These are phyloP conservation scores for Palythoa grandiflora DNA, from an alignment of 92 coral and sea anemone genomes.

Conservation along the genomic window DNA sequence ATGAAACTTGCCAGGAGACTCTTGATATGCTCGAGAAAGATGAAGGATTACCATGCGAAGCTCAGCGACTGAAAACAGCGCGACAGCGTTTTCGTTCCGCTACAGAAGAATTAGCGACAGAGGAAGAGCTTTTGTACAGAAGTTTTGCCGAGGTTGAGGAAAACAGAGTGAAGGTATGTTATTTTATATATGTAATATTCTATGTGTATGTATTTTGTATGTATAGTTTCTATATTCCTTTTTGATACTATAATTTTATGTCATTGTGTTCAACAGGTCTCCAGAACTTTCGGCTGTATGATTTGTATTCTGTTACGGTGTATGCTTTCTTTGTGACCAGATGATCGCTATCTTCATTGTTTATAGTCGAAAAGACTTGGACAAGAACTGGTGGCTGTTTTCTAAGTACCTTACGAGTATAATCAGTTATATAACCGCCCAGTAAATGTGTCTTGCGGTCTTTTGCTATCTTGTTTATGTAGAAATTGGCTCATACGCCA, in stretches of 20 bases:
- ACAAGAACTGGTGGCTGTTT: constrained; percentile 18
- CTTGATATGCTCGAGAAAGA: constrained; percentile 84
- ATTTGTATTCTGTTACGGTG: neutral
- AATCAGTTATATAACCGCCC: constrained; percentile 31
- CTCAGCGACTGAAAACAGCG: constrained; percentile 85
- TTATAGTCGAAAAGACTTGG: neutral
- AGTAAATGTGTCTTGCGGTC: constrained; percentile 9
- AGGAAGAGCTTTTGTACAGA: constrained; percentile 86
- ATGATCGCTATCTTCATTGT: constrained; percentile 7
- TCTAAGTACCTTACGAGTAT: constrained; percentile 10
- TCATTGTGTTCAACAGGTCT: constrained; percentile 14
- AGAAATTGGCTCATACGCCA: neutral
- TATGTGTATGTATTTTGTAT: constrained; percentile 47
- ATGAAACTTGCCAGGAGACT: constrained; percentile 92
- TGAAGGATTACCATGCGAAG: constrained; percentile 79
- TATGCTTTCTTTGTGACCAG: neutral
- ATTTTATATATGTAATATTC: neutral
- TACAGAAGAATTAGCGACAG: constrained; percentile 86
- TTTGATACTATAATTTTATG: neutral
- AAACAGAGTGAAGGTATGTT: constrained; percentile 91
- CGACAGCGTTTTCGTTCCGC: constrained; percentile 92
- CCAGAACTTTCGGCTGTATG: constrained; percentile 4
- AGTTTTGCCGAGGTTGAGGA: constrained; percentile 95
- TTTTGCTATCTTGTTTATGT: constrained; percentile 21
- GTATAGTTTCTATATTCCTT: neutral